phyloP scores from a whole-genome alignment of 2,113 vertebrate species.

The Candoia aspera region DNA sequence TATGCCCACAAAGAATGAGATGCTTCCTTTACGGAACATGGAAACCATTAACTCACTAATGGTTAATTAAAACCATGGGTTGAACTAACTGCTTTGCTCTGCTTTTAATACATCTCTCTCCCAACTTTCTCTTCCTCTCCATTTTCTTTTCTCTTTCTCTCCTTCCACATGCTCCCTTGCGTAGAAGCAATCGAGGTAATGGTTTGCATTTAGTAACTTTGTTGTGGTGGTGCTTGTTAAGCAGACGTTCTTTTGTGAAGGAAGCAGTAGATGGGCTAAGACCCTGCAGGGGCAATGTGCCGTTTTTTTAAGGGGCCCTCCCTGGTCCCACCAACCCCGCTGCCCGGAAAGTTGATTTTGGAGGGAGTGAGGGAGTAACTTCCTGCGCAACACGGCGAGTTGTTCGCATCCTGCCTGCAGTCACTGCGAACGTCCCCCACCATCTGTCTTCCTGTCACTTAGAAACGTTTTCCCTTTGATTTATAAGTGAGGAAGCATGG shows the following conservation, averaged over 20 bases:
- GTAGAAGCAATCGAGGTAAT: slow-evolving; percentile 69
- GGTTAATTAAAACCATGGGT: neutral
- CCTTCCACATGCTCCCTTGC: slow-evolving; percentile 67
- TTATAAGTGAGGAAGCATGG: neutral
- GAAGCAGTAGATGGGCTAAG: neutral
- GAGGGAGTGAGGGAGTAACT: neutral
- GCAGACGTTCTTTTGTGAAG: neutral
- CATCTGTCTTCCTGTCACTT: neutral
- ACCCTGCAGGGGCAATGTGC: neutral
- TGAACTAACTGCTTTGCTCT: neutral
- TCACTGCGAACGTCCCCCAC: too few relatives aligned
- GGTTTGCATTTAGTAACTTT: slow-evolving; percentile 9
- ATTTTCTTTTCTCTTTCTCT: slow-evolving; percentile 60
- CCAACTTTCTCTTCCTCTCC: slow-evolving; percentile 57
- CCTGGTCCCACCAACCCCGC: neutral
- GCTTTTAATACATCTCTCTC: neutral
- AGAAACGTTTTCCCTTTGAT: neutral
- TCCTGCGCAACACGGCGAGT: neutral
- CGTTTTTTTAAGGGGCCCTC: neutral
- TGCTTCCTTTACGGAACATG: too few relatives aligned
- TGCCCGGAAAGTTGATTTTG: neutral
- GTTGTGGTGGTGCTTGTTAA: neutral
- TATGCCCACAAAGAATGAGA: too few relatives aligned
- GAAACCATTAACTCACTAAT: too few relatives aligned
- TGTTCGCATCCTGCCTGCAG: too few relatives aligned